Evolutionary conservation across 2,113 vertebrate genomes (phyloP).

Genomic region (Tragelaphus strepsiceros): DNA sequence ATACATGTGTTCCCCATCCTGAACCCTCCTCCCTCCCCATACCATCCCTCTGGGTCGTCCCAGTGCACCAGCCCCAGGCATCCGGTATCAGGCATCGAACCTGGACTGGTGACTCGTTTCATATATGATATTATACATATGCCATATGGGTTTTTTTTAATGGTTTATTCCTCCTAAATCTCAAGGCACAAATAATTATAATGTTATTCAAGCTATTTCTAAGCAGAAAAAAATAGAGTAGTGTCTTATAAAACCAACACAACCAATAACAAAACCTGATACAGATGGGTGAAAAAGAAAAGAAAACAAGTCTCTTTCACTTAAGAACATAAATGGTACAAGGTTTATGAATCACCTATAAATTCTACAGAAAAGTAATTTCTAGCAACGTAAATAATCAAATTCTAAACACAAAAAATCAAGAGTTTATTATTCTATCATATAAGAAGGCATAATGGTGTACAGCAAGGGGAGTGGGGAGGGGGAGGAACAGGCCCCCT

Average conservation of each 20-base stretch:
- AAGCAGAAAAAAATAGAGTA: not conserved
- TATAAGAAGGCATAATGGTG: not conserved
- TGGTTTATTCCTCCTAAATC: not conserved
- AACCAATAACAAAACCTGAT: not conserved
- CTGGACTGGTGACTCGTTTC: too few relatives aligned
- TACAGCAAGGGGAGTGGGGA: rapidly evolving
- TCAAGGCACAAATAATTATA: not conserved
- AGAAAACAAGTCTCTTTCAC: not conserved
- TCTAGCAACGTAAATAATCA: not conserved
- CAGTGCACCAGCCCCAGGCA: too few relatives aligned
- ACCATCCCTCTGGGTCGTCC: too few relatives aligned
- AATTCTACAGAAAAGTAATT: not conserved
- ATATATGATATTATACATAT: too few relatives aligned
- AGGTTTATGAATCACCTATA: not conserved
- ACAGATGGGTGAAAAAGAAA: not conserved
- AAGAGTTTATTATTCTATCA: not conserved
- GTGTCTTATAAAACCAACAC: not conserved
- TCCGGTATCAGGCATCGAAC: too few relatives aligned
- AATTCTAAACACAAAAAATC: not conserved
- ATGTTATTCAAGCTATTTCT: not conserved
- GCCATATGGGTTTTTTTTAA: not conserved
- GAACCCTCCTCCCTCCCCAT: too few relatives aligned
- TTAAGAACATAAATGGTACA: not conserved
- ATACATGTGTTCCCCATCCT: too few relatives aligned
- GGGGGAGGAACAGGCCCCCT: not conserved